Base-by-base conservation (phyloP, 1,140 invertebrate genomes). In the Drosophila nebulosa region DNA sequence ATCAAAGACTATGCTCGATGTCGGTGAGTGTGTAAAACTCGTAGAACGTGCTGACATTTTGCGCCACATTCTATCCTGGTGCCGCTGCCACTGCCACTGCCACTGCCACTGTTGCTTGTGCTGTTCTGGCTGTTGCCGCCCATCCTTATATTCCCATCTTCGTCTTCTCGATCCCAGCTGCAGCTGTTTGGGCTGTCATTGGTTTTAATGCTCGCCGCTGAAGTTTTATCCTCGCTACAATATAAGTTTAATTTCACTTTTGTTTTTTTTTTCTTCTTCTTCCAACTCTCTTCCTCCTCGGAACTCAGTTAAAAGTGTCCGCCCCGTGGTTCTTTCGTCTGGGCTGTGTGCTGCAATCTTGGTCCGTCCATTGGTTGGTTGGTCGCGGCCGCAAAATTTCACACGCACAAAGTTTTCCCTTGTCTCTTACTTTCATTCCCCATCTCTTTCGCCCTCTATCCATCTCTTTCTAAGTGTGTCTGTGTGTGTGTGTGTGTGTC, bases 231-330 rank as follows among this genome's bases (percentile, higher is more conserved):
- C 81, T 73, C 67, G 77, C 81, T 81, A 86, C 81, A 88, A 88
- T 88, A 88, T 88, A 86, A 86, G 83, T 86, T 86, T 86, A 86
- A 86, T 86, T 86, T 86, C 75, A 80, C 71, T 88, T 80, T 85
- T 69, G 39, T 18, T 53, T 21, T 46, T 85, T 69, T 51, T 18
- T 32, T 18, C 7, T 27, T 7, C 42, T 18, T 24, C 6, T 12
- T 69, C 56, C 9, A 12, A 32, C 1, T n/a, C 36, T 16, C 24
- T 18, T 18, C 21, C 16, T 14, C 55, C 30, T 63, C 63, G 77
- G 77, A 32, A 32, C 30, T 86, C 52, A 59, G 60, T 85, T 78
- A 60, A 86, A 86, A 86, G 59, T 80, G 80, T 84, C 80, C 67
- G 46, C 55, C 64, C n/a, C 27, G n/a, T 36, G 18, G 21, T 35